Evolutionary conservation across 2,888 invertebrate species (phyloP).

Genomic region (Stramonita haemastoma): DNA sequence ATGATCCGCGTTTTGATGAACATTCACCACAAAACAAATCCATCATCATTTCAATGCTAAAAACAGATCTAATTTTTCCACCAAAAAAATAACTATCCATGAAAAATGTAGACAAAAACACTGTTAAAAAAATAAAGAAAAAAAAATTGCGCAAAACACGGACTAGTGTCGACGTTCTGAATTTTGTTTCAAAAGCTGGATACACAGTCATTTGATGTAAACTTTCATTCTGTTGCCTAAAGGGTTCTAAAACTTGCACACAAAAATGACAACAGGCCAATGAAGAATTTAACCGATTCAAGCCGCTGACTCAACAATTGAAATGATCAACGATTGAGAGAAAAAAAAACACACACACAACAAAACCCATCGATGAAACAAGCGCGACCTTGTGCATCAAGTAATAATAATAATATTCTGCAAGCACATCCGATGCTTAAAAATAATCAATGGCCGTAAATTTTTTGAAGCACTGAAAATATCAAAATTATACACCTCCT

Average conservation of each 20-base stretch:
- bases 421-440: not conserved
- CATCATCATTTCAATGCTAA: too few relatives aligned
- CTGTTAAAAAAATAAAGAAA: too few relatives aligned
- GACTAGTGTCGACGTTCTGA: too few relatives aligned
- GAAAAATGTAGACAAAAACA: too few relatives aligned
- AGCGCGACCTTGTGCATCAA: not conserved
- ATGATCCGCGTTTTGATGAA: too few relatives aligned
- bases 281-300: not conserved
- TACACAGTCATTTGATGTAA: too few relatives aligned
- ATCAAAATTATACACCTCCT: not conserved
- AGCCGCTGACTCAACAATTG: not conserved
- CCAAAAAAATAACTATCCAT: too few relatives aligned
- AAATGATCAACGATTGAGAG: not conserved
- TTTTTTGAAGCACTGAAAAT: not conserved
- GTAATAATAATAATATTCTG: not conserved
- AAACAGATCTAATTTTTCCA: too few relatives aligned
- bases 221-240: too few relatives aligned
- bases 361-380: not conserved
- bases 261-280: not conserved
- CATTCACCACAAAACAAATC: too few relatives aligned
- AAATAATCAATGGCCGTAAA: not conserved
- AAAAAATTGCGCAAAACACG: too few relatives aligned
- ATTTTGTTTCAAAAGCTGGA: too few relatives aligned
- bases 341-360: not conserved
- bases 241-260: not conserved